Evolutionary conservation across 2,888 invertebrate species (phyloP).

Genomic region (Epirrita christyi): DNA sequence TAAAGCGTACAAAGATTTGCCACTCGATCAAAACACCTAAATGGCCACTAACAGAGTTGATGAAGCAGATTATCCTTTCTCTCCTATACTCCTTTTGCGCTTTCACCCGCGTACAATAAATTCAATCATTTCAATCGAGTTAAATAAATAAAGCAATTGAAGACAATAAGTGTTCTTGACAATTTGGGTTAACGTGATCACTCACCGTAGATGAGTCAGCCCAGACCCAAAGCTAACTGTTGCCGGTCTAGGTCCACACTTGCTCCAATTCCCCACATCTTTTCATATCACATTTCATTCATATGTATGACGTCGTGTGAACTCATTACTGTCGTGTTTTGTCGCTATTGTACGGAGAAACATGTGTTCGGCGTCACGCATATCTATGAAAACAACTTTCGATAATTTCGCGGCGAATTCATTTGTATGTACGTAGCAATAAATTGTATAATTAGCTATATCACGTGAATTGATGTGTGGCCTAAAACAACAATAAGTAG

Average conservation of each 20-base stretch:
- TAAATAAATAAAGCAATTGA: constrained; percentile 56
- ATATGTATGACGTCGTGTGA: constrained; percentile 53
- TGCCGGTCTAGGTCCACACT: constrained; percentile 62
- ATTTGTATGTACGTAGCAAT: constrained; percentile 3
- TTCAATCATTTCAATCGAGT: constrained; percentile 50
- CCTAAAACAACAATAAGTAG: constrained; percentile 36
- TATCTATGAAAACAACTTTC: constrained; percentile 33
- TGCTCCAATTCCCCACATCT: constrained; percentile 76
- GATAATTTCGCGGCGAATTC: constrained; percentile 7
- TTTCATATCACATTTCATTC: constrained; percentile 66
- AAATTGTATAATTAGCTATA: constrained; percentile 6
- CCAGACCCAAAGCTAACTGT: constrained; percentile 57
- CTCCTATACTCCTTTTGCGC: constrained; percentile 29
- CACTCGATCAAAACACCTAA: constrained; percentile 32
- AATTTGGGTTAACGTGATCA: constrained; percentile 67
- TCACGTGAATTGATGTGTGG: constrained; percentile 17
- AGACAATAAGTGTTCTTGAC: constrained; percentile 59
- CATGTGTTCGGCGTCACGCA: constrained; percentile 43
- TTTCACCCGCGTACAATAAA: constrained; percentile 37
- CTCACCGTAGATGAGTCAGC: constrained; percentile 68
- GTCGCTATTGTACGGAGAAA: constrained; percentile 46
- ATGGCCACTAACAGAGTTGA: constrained; percentile 5
- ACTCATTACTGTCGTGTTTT: constrained; percentile 60
- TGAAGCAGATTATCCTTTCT: constrained; percentile 15
- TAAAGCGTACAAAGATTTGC: constrained; percentile 34